Conservation (phyloP, 2,797 vertebrate species). For the Poecile montanus region DNA sequence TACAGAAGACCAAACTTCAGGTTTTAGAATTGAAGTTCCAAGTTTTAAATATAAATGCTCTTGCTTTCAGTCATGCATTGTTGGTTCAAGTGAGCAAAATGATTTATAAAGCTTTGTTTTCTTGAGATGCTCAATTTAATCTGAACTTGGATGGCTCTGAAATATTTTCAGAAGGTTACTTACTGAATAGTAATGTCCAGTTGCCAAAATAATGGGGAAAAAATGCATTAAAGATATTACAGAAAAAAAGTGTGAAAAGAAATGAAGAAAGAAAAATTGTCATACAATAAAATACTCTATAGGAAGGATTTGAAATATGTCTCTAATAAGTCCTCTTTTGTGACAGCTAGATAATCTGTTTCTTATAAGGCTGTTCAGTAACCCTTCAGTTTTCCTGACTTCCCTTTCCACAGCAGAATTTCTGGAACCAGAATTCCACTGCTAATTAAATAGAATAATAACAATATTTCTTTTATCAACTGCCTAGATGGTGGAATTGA, state of each 20-base stretch:
- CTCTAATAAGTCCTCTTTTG: not conserved
- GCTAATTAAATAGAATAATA: not conserved
- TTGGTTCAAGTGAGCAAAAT: not conserved
- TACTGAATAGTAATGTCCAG: not conserved
- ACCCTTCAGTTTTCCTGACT: not conserved
- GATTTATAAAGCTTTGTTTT: not conserved
- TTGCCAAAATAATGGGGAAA: not conserved
- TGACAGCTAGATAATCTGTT: not conserved
- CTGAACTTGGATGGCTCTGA: not conserved
- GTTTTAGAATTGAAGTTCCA: not conserved
- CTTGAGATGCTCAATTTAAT: not conserved
- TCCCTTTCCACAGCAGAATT: not conserved
- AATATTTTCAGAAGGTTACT: not conserved
- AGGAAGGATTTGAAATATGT: not conserved
- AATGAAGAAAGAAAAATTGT: not conserved
- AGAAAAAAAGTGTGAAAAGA: not conserved
- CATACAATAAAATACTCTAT: not conserved
- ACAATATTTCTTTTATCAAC: not conserved
- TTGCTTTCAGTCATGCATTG: not conserved
- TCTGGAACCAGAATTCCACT: not conserved
- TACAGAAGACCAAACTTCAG: not conserved
- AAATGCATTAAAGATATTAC: not conserved
- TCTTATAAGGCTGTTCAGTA: not conserved
- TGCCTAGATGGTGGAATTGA: not conserved
- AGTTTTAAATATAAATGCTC: not conserved